Base-by-base conservation (phyloP, 2,113 vertebrate species). In the Erythrocebus patas region DNA sequence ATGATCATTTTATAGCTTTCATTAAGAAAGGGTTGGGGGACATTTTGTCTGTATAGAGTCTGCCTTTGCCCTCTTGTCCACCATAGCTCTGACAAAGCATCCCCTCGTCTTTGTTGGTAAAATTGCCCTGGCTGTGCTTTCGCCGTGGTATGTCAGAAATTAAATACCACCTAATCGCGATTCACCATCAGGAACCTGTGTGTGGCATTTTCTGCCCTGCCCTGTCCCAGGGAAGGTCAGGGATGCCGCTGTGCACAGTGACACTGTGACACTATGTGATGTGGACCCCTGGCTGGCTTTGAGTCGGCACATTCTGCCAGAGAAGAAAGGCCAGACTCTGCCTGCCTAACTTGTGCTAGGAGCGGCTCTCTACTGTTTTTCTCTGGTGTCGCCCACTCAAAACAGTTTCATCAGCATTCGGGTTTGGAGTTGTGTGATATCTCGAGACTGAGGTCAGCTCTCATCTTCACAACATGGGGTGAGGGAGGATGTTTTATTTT, bases 401-500 rank as follows among this genome's bases (percentile, higher is more conserved):
- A 96, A 90, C 52, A 12, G 8, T 61, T 38, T 50, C 30, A 27
- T 70, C 43, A 82, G 88, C 66, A 18, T 38, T 48, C 16, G n/a
- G 52, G 45, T 13, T n/a, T 38, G 61, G 78, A 82, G 68, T 38
- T 79, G 14, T 68, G 52, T 7, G 72, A 66, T 10, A 27, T 43
- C 27, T 38, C 11, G 6, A 25, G 70, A 13, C 59, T 61, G 59
- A 76, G 89, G 89, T 95, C 59, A 32, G 6, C 4, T 22, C 61
- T 5, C 76, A 32, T 43, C 86, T 80, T 96, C 86, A 35, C 32
- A 1, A 48, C 61, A 76, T 90, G 80, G 59, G 27, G 22, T 78
- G 91, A 89, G 78, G 80, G 96, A 93, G 79, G 82, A 75, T 2
- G 4, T 12, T 40, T 82, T 97, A 97, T 96, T 96, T 95, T 92